A percentile compares a stretch with the other conserved stretches of the same genome.
Conservation (phyloP, 2,113 vertebrate genomes). For the Labrus mixtus region DNA sequence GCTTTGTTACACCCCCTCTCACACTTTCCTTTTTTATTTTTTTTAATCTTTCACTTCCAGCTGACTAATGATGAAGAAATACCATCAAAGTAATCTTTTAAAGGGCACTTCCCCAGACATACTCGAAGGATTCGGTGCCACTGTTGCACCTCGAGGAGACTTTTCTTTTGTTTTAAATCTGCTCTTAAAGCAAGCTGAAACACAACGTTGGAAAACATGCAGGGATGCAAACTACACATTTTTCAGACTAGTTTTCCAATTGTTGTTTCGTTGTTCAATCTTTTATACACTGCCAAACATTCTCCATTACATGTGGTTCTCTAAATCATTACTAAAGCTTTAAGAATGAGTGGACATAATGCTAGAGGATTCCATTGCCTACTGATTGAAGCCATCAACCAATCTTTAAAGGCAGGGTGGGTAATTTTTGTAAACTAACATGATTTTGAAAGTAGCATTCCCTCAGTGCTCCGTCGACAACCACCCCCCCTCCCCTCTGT, state of each 20-base stretch:
- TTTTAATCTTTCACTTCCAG: slow-evolving; percentile 23
- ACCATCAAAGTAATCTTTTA: slow-evolving; percentile 67
- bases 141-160: slow-evolving; percentile 30
- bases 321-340: too few relatives aligned
- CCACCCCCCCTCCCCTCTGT: too few relatives aligned
- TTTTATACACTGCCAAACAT: background rate
- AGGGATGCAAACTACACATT: background rate
- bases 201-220: slow-evolving; percentile 37
- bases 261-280: background rate
- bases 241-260: background rate
- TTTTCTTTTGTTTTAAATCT: slow-evolving; percentile 24
- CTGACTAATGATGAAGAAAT: slow-evolving; percentile 67
- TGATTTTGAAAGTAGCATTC: too few relatives aligned
- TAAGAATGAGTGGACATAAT: too few relatives aligned
- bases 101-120: slow-evolving; percentile 56
- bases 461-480: too few relatives aligned
- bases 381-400: too few relatives aligned
- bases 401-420: too few relatives aligned
- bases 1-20: slow-evolving; percentile 22
- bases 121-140: slow-evolving; percentile 8
- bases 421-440: too few relatives aligned
- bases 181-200: slow-evolving; percentile 20
- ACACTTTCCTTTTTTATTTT: slow-evolving; percentile 11
- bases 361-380: too few relatives aligned
- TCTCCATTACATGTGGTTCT: background rate